A percentile compares a stretch with the other conserved stretches of the same genome.
Evolutionary conservation across 2,888 invertebrate genomes (phyloP).

Genomic region (Patella pellucida): DNA sequence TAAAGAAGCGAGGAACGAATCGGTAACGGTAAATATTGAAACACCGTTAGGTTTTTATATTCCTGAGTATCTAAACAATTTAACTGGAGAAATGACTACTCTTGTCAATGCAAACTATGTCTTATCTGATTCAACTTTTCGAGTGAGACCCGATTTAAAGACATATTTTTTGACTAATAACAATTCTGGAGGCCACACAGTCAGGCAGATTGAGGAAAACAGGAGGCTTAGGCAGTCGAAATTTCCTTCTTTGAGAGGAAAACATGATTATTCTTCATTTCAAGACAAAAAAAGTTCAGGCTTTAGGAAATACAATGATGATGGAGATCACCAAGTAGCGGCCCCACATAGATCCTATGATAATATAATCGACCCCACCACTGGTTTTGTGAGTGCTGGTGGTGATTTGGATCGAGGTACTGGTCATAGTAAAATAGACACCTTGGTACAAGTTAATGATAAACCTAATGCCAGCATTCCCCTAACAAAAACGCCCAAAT

Average conservation of each 20-base stretch:
- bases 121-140: constrained; percentile 60
- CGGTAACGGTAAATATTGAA: neutral
- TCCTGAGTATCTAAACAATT: neutral
- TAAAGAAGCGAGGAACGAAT: neutral
- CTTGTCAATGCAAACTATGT: constrained; percentile 46
- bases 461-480: constrained; percentile 62
- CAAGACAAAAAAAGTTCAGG: constrained; percentile 43
- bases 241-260: constrained; percentile 59
- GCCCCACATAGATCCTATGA: constrained; percentile 65
- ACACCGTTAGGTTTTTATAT: neutral
- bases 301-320: constrained; percentile 63
- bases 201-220: constrained; percentile 61
- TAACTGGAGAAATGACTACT: constrained; percentile 44
- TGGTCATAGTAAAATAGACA: constrained; percentile 56
- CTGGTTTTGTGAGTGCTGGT: constrained; percentile 67
- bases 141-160: constrained; percentile 56
- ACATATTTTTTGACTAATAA: constrained; percentile 58
- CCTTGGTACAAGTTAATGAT: constrained; percentile 58
- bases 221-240: constrained; percentile 62
- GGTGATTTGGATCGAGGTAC: constrained; percentile 66
- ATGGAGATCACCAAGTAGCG: constrained; percentile 57
- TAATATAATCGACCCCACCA: constrained; percentile 67
- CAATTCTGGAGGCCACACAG: constrained; percentile 56
- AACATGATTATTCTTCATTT: constrained; percentile 62
- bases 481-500: constrained; percentile 47